Evolutionary conservation across 2,113 vertebrate genomes (phyloP), one percentile per base, ranked within the genome.

Genomic region (Octodon degus): DNA sequence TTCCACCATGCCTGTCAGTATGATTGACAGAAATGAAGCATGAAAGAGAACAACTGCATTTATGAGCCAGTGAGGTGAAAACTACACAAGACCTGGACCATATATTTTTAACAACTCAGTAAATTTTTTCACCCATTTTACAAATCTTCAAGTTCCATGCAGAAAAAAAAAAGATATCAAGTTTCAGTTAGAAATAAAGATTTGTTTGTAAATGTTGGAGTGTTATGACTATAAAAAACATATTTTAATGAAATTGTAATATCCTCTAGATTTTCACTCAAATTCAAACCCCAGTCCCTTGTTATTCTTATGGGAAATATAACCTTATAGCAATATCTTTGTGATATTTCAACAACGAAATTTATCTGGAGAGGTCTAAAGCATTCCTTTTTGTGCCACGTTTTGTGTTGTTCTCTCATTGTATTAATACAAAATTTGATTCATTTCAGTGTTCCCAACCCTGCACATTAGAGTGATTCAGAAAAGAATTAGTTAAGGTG

Each of bases 41-140:
- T 94, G 90, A 96, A 96, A 94, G 89, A 92, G 70, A 95, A 88
- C 76, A 95, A 97, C 76, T 94, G 76, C 96, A 85, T 96, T 96
- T 96, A 96, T 96, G 96, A 96, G 83, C 80, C 87, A 94, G 55
- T 37, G 70, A 97, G 84, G 85, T 97, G 77, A 96, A 95, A 97
- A 90, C 81, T 84, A 96, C 92, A 97, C 87, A 96, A 97, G 93
- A 96, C 70, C 60, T 95, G 91, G 50, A 94, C 95, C 95, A 96
- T 96, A 97, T 97, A 97, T 96, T 97, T 97, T 97, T 95, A 97
- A 97, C 76, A 96, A 97, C 93, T 97, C 92, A 98, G 92, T 97
- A 96, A 72, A 97, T 97, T 96, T 97, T 93, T 96, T 97, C 65
- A 96, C 81, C 80, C 34, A 79, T 96, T 97, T 89, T 25, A 84